Evolutionary conservation across 2,888 invertebrate species (phyloP).

Genomic region (Amphiduros pacificus): DNA sequence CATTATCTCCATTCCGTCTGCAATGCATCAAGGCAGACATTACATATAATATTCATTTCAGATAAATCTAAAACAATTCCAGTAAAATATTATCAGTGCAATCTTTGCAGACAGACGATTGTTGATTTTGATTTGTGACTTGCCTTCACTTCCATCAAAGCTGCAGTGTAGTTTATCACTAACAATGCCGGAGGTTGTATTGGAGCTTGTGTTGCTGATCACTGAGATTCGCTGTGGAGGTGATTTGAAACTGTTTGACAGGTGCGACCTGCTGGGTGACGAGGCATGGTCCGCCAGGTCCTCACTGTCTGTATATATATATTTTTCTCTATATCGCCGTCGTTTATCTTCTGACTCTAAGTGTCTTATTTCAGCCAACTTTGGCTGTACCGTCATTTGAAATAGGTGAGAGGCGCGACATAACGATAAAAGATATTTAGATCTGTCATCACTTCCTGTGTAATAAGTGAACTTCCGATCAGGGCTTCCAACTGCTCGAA

Average conservation of each 20-base stretch:
- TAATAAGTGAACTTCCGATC: constrained; percentile 75
- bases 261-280: not conserved
- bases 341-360: constrained; percentile 77
- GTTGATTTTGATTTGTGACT: too few relatives aligned
- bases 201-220: constrained; percentile 92
- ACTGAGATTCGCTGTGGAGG: constrained; percentile 67
- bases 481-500: constrained; percentile 79
- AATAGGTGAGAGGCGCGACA: constrained; percentile 93
- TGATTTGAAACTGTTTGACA: not conserved
- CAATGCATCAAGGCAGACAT: too few relatives aligned
- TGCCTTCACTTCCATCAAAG: constrained; percentile 28
- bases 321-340: constrained; percentile 57
- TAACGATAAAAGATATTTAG: constrained; percentile 82
- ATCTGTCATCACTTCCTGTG: constrained; percentile 90
- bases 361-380: constrained; percentile 78
- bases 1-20: constrained; percentile 22
- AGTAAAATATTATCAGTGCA: too few relatives aligned
- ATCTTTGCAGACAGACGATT: too few relatives aligned
- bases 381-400: constrained; percentile 83
- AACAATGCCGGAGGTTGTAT: constrained; percentile 94
- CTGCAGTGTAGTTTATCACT: constrained; percentile 67
- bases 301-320: constrained; percentile 67
- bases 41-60: too few relatives aligned
- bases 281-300: constrained; percentile 39
- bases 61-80: too few relatives aligned